phyloP scores from a whole-genome alignment of 2,113 vertebrate genomes.

The Talpa occidentalis region DNA sequence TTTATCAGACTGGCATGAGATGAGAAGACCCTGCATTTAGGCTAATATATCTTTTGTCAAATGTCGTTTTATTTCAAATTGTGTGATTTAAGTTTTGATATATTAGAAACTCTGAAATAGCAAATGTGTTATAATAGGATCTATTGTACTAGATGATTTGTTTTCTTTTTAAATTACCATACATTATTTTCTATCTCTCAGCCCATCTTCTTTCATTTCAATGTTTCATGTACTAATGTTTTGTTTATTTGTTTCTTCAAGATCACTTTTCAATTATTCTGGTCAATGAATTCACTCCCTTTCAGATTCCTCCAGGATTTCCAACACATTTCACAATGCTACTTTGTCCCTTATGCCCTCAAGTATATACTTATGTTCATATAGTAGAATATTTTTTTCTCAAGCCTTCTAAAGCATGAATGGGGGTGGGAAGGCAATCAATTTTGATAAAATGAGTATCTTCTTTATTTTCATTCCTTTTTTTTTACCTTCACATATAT shows the following conservation, averaged over 20 bases:
- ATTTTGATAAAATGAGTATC: neutral
- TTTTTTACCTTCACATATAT: neutral
- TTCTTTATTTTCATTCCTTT: neutral
- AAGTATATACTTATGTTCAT: neutral
- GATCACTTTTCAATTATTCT: neutral
- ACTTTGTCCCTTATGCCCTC: neutral
- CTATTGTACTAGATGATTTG: neutral
- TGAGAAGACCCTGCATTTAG: neutral
- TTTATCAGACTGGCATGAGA: neutral
- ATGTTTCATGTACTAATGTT: neutral
- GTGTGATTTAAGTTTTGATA: neutral
- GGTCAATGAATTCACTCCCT: neutral
- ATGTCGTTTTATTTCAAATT: neutral
- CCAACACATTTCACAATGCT: neutral
- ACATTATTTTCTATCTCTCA: neutral
- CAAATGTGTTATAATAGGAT: neutral
- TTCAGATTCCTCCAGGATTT: neutral
- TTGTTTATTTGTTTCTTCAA: neutral
- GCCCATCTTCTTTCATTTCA: neutral
- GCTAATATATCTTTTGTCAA: neutral
- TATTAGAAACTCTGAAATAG: constrained; percentile 30
- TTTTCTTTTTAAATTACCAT: constrained; percentile 6
- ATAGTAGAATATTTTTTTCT: neutral
- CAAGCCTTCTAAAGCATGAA: neutral
- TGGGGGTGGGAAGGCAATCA: neutral